Evolutionary conservation across 2,797 vertebrate genomes (phyloP), one percentile per base, ranked within the genome.

Genomic region (Pangasius djambal): DNA sequence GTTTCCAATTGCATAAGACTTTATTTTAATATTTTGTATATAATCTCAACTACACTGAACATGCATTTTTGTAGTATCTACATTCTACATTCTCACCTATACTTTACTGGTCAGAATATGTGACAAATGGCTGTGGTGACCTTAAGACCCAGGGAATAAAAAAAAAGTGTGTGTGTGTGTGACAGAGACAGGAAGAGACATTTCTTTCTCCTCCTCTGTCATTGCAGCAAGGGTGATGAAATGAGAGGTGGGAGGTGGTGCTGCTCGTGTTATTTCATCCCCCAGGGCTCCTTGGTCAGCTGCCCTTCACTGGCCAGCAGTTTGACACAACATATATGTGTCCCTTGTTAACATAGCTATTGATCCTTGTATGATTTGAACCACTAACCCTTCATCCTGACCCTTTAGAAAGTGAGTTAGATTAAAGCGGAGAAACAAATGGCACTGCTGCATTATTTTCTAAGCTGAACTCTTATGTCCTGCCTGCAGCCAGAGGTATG

Each of bases 71-170:
- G 2, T 52, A 31, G n/a, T 31, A 50, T 50, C 13, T 31, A 52
- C 52, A 57, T n/a, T 52, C 75, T 77, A n/a, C 15, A 78, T 20
- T 57, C 16, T 57, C 16, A 34, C 16, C 8, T 37, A 81, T 57
- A 61, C 20, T 37, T 28, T n/a, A 28, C 37, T 63, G 2, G 12
- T 63, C 57, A 63, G 55, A 2, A 1, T 67, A 61, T 83, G 22
- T 83, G 37, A 84, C 61, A 93, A 93, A 92, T 89, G 92, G 94
- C 92, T 94, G 92, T 89, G 85, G 88, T 85, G 90, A 92, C 94
- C 93, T 92, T 90, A 92, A 89, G 86, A 83, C 55, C 63, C 22
- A 48, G 40, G 50, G 55, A 89, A 78, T 52, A 34, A 74, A 82
- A 37, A 69, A 57, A 82, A 48, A 75, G 10, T 55, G 61, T 70